Evolutionary conservation across 2,113 vertebrate species (phyloP).

Genomic region (Rostratula benghalensis): DNA sequence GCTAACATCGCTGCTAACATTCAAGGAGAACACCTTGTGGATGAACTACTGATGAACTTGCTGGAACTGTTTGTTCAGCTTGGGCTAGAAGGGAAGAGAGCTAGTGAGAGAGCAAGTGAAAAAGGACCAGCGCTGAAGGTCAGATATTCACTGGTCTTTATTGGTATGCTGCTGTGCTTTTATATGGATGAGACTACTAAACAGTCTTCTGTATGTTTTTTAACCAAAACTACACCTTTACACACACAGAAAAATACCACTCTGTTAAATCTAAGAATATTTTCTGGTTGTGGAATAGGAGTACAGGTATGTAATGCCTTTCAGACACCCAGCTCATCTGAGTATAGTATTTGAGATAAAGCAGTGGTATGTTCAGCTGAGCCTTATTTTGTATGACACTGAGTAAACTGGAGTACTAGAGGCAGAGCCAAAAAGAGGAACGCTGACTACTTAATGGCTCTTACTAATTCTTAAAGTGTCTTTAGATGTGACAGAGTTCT

Average conservation of each 20-base stretch:
- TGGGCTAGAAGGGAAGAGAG: constrained; percentile 94
- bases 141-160: not conserved
- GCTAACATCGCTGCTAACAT: constrained; percentile 97
- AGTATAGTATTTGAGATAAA: not conserved
- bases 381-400: not conserved
- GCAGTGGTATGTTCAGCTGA: not conserved
- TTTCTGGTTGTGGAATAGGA: not conserved
- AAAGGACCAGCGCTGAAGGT: constrained; percentile 95
- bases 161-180: not conserved
- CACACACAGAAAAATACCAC: not conserved
- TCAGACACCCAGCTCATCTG: not conserved
- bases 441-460: not conserved
- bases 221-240: not conserved
- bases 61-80: constrained; percentile 96
- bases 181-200: not conserved
- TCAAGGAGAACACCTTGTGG: constrained; percentile 90
- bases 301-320: not conserved
- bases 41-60: constrained; percentile 94
- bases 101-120: constrained; percentile 94
- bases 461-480: not conserved
- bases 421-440: not conserved
- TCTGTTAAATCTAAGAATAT: not conserved
- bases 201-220: not conserved
- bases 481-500: not conserved
- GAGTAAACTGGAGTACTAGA: not conserved